Percentiles rank a stretch among this genome's conserved stretches.
These are phyloP conservation scores for Helarctos malayanus DNA, from an alignment of 2,797 vertebrate species.

Conservation along the genomic window DNA sequence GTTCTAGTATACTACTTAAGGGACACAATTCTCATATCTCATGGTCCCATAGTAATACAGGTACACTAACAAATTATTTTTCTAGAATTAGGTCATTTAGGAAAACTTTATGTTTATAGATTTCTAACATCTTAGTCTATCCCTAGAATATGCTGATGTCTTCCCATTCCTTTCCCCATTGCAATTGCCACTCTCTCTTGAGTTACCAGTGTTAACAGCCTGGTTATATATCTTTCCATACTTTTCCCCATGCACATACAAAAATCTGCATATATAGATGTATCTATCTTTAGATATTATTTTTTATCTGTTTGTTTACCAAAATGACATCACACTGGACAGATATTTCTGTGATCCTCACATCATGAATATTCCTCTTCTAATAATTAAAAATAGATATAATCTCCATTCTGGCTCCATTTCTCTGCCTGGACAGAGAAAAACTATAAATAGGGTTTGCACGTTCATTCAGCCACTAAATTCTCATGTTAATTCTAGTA, in stretches of 20 bases:
- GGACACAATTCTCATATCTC: neutral
- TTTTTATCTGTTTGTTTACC: conserved; percentile 49
- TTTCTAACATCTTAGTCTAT: conserved; percentile 21
- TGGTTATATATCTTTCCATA: neutral
- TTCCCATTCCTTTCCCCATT: neutral
- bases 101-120: neutral
- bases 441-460: neutral
- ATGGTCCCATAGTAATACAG: neutral
- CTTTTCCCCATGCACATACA: neutral
- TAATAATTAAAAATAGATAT: neutral
- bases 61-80: neutral
- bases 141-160: neutral
- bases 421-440: neutral
- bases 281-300: neutral
- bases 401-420: conserved; percentile 9
- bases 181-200: neutral
- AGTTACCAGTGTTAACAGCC: neutral
- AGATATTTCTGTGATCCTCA: neutral
- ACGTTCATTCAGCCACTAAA: neutral
- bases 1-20: neutral
- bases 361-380: neutral
- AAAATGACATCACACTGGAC: neutral
- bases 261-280: neutral
- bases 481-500: conserved; percentile 43
- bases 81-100: neutral